Evolutionary conservation across 2,888 invertebrate genomes (phyloP).

Genomic region (Phaedon cochleariae): DNA sequence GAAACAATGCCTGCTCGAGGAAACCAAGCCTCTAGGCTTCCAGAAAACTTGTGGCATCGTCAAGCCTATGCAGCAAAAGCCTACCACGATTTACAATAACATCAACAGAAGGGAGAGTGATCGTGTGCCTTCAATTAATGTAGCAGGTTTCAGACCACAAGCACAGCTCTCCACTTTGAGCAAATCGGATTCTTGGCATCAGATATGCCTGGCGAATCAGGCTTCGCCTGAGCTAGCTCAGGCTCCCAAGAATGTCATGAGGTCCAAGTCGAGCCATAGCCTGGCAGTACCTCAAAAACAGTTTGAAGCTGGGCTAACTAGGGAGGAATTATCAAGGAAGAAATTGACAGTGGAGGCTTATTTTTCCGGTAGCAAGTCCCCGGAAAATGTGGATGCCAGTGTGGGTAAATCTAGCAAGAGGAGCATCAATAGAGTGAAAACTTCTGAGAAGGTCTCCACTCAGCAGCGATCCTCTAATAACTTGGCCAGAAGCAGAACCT

Average conservation of each 20-base stretch:
- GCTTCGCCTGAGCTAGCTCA: conserved; percentile 18
- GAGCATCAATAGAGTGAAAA: conserved; percentile 62
- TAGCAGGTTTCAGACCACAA: conserved; percentile 28
- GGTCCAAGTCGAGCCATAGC: conserved; percentile 80
- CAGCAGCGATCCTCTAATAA: conserved; percentile 59
- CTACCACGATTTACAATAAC: conserved; percentile 42
- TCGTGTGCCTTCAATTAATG: neutral
- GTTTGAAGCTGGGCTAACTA: conserved; percentile 78
- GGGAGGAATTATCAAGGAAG: conserved; percentile 74
- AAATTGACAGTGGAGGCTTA: conserved; percentile 79
- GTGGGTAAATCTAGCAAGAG: conserved; percentile 47
- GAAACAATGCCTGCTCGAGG: neutral
- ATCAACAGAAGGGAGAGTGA: conserved; percentile 10
- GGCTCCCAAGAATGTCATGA: conserved; percentile 51
- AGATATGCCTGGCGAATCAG: conserved; percentile 63
- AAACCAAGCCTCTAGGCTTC: neutral
- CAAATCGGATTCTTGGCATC: conserved; percentile 85
- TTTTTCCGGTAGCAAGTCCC: conserved; percentile 66
- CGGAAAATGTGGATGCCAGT: conserved; percentile 46
- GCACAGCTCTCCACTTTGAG: conserved; percentile 62
- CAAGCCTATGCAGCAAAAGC: conserved; percentile 47
- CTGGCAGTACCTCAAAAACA: conserved; percentile 77
- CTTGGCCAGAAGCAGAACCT: conserved; percentile 78
- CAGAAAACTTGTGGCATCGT: conserved; percentile 45
- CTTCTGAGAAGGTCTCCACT: conserved; percentile 64